These are phyloP conservation scores for Protobothrops mucrosquamatus DNA, from an alignment of 2,113 vertebrate genomes.

Conservation along the genomic window DNA sequence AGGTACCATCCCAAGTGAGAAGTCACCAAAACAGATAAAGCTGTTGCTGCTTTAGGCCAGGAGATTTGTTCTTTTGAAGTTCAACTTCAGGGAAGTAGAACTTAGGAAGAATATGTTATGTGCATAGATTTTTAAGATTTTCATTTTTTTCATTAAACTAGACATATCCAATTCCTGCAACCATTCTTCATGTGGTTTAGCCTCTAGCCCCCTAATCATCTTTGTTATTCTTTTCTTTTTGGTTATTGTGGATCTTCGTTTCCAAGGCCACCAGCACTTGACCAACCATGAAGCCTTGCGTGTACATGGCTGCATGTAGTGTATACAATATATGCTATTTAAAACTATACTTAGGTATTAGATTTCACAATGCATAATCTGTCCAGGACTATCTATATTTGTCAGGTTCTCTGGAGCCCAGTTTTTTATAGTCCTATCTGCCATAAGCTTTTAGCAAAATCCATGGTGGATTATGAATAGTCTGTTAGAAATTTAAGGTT, in stretches of 20 bases:
- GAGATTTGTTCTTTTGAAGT: neutral
- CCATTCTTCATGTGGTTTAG: neutral
- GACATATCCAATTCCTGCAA: neutral
- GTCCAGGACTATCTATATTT: neutral
- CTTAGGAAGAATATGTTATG: neutral
- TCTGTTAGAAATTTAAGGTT: neutral
- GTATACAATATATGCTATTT: neutral
- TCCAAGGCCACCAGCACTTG: neutral
- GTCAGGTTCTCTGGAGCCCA: neutral
- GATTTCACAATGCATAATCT: neutral
- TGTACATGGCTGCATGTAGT: slow-evolving; percentile 8
- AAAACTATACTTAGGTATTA: neutral
- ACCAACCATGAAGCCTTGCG: neutral
- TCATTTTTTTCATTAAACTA: neutral
- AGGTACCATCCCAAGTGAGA: neutral
- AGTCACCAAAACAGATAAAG: neutral
- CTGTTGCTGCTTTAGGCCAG: neutral
- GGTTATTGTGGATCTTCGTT: neutral
- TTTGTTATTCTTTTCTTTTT: neutral
- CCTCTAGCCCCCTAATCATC: neutral
- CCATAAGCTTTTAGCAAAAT: neutral
- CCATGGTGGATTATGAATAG: neutral
- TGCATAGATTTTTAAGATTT: neutral
- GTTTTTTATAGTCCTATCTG: neutral
- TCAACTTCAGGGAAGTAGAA: neutral